Base-by-base conservation (phyloP, 1,140 invertebrate genomes). In the Antheraea pernyi region DNA sequence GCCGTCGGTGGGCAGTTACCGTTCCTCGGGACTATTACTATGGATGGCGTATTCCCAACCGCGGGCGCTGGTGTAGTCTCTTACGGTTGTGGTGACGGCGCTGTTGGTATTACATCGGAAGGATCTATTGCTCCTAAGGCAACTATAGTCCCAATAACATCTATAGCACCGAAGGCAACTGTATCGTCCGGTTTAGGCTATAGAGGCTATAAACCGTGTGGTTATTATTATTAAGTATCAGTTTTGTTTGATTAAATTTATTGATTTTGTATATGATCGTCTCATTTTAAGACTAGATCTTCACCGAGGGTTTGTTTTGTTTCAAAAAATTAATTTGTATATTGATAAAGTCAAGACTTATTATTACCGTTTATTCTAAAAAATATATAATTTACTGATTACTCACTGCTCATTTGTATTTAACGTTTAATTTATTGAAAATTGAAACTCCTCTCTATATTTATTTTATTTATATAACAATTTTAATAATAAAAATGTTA, bases 41-140 rank as follows among this genome's bases (percentile, higher is more conserved):
- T 84, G 5, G 82, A 83, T 46, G 84, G 84, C 1, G 48, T 70
- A n/a, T 64, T 84, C 5, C 74, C 81, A 6, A 78, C 80, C 0
- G 62, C 58, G 7, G 82, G 82, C 0, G 61, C 68, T 60, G 82
- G 75, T 48, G 68, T 68, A 0, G 76, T 79, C 0, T 65, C 72
- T 11, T 84, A 80, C 42, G 76, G 73, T 0, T 79, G 78, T 53
- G 80, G 82, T 6, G 72, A 82, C 65, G 76, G 74, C 7, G 46
- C 53, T 8, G 16, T 65, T 39, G 63, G 63, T n/a, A 65, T 64
- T n/a, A 7, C 37, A 6, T 22, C 62, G 7, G 62, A 64, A 9
- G n/a, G 63, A 39, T 37, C 63, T 42, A 19, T 42, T 18, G 63
- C 30, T 6, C 37, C 63, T 42, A 42, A 39, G 8, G 63, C 30